Evolutionary conservation across 2,888 invertebrate genomes (phyloP).

Genomic region (Hesperia comma): DNA sequence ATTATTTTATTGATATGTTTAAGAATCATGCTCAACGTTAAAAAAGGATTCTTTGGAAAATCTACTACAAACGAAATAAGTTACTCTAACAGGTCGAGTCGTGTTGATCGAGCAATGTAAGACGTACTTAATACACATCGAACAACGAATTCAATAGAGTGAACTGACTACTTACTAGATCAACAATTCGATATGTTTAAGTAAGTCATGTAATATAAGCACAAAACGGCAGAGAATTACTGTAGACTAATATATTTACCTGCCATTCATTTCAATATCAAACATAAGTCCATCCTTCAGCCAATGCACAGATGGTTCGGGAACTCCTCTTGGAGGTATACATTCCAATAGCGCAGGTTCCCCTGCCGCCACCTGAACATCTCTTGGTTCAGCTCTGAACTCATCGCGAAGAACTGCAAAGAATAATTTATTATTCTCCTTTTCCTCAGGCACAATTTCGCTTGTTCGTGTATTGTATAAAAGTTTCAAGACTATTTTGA

Average conservation of each 20-base stretch:
- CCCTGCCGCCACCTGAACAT: conserved; percentile 96
- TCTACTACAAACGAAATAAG: too few species aligned
- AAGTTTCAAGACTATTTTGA: conserved; percentile 19
- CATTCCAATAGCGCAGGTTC: conserved; percentile 96
- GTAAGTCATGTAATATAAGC: too few species aligned
- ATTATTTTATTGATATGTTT: too few species aligned
- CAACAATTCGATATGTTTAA: too few species aligned
- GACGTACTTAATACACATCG: too few species aligned
- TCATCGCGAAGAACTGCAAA: conserved; percentile 96
- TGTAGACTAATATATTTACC: conserved; percentile 64
- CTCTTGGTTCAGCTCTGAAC: conserved; percentile 95
- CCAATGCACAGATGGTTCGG: conserved; percentile 97
- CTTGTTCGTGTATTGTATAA: not conserved
- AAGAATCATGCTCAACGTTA: too few species aligned
- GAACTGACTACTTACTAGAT: too few species aligned
- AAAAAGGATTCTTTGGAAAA: too few species aligned
- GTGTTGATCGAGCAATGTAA: too few species aligned
- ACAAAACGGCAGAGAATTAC: too few species aligned
- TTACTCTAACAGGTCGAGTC: too few species aligned
- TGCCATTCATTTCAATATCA: conserved; percentile 86
- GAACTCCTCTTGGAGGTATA: conserved; percentile 96
- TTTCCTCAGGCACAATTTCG: not conserved
- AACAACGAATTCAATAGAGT: too few species aligned
- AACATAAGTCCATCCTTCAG: conserved; percentile 88
- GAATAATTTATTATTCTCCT: not conserved